A percentile compares a stretch with the other conserved stretches of the same genome.
Evolutionary conservation across 2,797 vertebrate species (phyloP).

Genomic region (Delichon dasypus): DNA sequence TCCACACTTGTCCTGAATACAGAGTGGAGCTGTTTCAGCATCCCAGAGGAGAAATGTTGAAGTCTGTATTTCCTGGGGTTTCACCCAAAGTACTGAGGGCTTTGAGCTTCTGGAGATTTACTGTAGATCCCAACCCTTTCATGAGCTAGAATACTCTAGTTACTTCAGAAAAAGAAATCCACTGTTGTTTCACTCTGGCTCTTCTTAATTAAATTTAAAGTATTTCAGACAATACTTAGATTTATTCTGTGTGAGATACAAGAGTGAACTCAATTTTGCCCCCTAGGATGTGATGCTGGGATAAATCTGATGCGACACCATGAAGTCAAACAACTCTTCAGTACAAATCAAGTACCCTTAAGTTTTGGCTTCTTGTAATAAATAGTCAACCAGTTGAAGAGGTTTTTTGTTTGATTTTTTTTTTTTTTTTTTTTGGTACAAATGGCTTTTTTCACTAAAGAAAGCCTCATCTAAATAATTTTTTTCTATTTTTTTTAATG

Average conservation of each 20-base stretch:
- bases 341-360: constrained; percentile 19
- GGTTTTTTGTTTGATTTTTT: background rate
- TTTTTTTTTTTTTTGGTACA: background rate
- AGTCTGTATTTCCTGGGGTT: background rate
- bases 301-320: background rate
- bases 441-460: background rate
- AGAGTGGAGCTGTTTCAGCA: background rate
- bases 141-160: background rate
- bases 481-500: background rate
- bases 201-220: constrained; percentile 1
- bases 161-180: background rate
- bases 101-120: background rate
- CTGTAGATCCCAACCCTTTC: background rate
- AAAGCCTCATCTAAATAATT: background rate
- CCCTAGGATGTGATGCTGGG: background rate
- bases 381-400: background rate
- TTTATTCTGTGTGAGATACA: background rate
- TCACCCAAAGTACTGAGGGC: background rate
- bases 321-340: constrained; percentile 24
- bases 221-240: constrained; percentile 1
- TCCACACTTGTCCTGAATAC: background rate
- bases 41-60: background rate
- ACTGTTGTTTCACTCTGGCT: background rate
- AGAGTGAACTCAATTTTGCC: background rate
- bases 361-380: background rate